Percentiles rank a stretch among this genome's conserved stretches.
These are phyloP conservation scores for Caenorhabditis inopinata DNA, from an alignment of 1,140 invertebrate species.

Conservation along the genomic window DNA sequence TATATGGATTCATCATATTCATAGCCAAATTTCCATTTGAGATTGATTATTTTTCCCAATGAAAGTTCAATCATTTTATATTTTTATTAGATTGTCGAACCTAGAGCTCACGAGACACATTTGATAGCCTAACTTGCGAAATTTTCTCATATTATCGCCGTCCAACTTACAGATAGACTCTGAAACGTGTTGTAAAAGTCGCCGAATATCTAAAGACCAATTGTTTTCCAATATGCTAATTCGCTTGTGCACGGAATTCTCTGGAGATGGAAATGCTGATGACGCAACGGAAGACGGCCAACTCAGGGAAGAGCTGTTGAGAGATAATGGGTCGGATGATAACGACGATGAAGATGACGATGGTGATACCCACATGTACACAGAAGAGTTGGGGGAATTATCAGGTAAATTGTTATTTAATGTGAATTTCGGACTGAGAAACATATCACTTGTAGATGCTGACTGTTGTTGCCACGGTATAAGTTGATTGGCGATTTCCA, in stretches of 20 bases:
- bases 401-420: not conserved
- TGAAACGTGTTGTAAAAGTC: not conserved
- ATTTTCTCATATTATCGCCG: not conserved
- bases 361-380: not conserved
- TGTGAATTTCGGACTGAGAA: not conserved
- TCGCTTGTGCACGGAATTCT: not conserved
- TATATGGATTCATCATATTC: too few relatives aligned
- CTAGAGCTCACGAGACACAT: not conserved
- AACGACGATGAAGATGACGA: not conserved
- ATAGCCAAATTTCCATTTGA: too few relatives aligned
- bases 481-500: not conserved
- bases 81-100: too few relatives aligned
- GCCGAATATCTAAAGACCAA: not conserved
- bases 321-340: not conserved
- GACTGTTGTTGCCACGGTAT: not conserved
- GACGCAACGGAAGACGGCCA: not conserved
- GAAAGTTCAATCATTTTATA: too few relatives aligned
- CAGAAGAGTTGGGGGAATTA: not conserved
- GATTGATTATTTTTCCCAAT: too few relatives aligned
- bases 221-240: not conserved
- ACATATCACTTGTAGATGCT: not conserved
- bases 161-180: not conserved
- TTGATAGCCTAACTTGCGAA: not conserved
- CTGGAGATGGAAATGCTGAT: not conserved
- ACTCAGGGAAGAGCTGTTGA: not conserved